phyloP scores from a whole-genome alignment of 1,140 invertebrate species.

The Plodia interpunctella region DNA sequence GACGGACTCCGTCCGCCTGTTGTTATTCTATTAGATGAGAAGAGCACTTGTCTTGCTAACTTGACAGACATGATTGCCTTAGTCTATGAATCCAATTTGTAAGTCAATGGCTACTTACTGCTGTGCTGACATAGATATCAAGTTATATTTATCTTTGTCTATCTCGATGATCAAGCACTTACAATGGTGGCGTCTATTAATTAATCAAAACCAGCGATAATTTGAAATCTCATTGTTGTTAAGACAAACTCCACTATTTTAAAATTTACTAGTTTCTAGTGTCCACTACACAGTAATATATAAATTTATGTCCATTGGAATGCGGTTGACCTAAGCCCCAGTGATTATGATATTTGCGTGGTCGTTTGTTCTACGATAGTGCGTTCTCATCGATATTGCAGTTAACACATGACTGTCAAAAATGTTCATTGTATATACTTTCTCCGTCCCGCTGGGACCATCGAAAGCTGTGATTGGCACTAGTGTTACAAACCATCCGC shows the following conservation, averaged over 20 bases:
- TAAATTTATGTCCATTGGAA: not conserved
- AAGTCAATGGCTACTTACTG: not conserved
- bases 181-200: no score
- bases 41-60: not conserved
- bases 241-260: no score
- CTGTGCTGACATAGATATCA: no score
- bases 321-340: not conserved
- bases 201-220: no score
- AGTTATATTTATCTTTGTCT: no score
- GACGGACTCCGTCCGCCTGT: not conserved
- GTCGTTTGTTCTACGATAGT: not conserved
- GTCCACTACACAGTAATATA: not conserved
- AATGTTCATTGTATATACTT: constrained; percentile 19
- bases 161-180: no score
- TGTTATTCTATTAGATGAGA: not conserved
- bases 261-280: not conserved
- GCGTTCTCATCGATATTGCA: constrained; percentile 12
- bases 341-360: not conserved
- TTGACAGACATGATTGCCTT: not conserved
- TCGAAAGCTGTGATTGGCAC: constrained; percentile 7
- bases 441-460: constrained; percentile 14
- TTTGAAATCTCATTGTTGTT: no score
- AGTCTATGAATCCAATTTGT: not conserved
- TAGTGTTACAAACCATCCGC: constrained; percentile 1
- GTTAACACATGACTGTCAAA: constrained; percentile 14